phyloP scores from a whole-genome alignment of 2,888 invertebrate species.

The Rambutsinella grinnellia region DNA sequence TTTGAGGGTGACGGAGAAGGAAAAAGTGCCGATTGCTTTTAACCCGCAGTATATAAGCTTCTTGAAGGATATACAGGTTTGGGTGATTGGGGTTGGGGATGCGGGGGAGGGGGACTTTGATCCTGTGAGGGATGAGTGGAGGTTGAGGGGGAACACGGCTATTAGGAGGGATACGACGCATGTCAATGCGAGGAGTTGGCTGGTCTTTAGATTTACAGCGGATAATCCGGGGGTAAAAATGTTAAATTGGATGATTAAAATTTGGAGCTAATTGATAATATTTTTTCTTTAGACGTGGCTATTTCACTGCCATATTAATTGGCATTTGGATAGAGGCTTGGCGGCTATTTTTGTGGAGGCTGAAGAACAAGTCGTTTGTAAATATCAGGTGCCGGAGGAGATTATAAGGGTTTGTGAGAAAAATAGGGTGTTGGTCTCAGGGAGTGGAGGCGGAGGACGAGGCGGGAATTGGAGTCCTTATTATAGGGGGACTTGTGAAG shows the following conservation, averaged over 20 bases:
- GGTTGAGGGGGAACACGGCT: no score
- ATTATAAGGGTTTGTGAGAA: not conserved
- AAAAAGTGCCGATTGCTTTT: not conserved
- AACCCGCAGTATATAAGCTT: not conserved
- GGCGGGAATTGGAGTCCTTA: no score
- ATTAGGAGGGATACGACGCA: slow-evolving; percentile 22
- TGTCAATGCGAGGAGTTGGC: slow-evolving; percentile 6
- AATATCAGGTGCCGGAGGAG: not conserved
- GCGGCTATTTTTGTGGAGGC: not conserved
- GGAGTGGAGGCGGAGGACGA: no score
- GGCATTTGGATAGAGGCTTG: not conserved
- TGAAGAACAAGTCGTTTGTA: not conserved
- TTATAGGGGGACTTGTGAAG: no score
- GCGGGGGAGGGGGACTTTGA: no score
- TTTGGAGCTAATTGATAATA: no score
- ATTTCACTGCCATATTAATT: slow-evolving; percentile 38
- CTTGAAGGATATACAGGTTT: not conserved
- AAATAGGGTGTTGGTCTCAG: no score
- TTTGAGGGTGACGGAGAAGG: not conserved
- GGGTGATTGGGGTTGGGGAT: no score
- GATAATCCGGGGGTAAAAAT: slow-evolving; percentile 47
- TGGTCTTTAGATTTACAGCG: slow-evolving; percentile 23
- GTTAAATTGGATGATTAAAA: no score
- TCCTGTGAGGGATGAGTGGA: no score
- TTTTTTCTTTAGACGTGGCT: no score